Conservation (phyloP, 2,888 invertebrate species). For the Ectemnius lituratus region DNA sequence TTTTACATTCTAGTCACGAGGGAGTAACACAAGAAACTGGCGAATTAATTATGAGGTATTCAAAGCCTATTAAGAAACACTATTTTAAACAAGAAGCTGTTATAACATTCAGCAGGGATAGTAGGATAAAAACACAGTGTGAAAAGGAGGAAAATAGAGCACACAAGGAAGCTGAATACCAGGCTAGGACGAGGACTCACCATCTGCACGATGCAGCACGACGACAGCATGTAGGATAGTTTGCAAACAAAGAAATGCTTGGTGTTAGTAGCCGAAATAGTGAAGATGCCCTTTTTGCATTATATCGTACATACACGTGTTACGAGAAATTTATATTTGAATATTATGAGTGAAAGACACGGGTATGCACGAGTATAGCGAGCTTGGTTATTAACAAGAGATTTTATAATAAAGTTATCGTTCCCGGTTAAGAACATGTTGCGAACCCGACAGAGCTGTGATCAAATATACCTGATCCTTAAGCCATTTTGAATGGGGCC, state of each 20-base stretch:
- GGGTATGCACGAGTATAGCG: slow-evolving; percentile 15
- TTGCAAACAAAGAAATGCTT: slow-evolving; percentile 64
- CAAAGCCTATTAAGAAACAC: no score
- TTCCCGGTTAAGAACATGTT: not conserved
- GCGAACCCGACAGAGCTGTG: not conserved
- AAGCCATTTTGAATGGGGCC: slow-evolving; percentile 95
- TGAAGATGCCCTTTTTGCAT: slow-evolving; percentile 1
- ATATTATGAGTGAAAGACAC: not conserved
- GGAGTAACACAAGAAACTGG: no score
- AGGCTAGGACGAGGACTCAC: slow-evolving; percentile 70
- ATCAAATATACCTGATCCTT: slow-evolving; percentile 86
- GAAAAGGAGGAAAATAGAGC: not conserved
- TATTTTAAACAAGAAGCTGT: no score
- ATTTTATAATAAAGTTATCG: not conserved
- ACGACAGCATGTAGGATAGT: slow-evolving; percentile 74
- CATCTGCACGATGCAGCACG: slow-evolving; percentile 74
- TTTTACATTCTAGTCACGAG: no score
- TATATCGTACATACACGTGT: not conserved
- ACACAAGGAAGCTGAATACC: not conserved
- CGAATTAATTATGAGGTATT: no score
- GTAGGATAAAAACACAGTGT: not conserved
- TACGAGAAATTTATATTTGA: not conserved
- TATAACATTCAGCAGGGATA: not conserved
- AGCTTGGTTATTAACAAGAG: slow-evolving; percentile 1
- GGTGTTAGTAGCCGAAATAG: slow-evolving; percentile 15